A percentile compares a stretch with the other conserved stretches of the same genome.
Evolutionary conservation across 37 sponge, comb jelly and placozoan genomes (phyloP).

Genomic region (Diacarnus erythraeanus): DNA sequence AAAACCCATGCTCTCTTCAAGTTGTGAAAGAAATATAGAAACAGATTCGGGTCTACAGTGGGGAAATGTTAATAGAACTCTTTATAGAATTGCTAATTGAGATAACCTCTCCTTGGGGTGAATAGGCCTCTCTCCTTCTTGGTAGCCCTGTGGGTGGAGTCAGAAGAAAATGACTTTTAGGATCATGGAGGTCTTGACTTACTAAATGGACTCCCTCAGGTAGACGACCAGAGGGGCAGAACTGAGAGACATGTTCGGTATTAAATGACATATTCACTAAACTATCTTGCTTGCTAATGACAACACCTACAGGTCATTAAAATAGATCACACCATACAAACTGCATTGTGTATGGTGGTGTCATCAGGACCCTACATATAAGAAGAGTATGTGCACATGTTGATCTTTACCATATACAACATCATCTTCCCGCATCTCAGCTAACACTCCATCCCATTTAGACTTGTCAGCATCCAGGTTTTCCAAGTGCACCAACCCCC

Average conservation of each 20-base stretch:
- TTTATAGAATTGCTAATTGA: too few species aligned
- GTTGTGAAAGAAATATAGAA: conserved; percentile 21
- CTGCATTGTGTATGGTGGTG: too few species aligned
- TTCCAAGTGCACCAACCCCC: conserved; percentile 43
- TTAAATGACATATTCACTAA: background rate
- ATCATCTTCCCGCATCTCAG: conserved; percentile 38
- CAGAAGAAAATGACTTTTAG: background rate
- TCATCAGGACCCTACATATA: too few species aligned
- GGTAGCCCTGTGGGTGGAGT: conserved; percentile 8
- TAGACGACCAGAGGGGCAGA: background rate
- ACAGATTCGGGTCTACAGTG: background rate
- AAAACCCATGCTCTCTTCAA: conserved; percentile 57
- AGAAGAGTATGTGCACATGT: background rate
- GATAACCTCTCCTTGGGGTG: background rate
- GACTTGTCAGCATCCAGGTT: conserved; percentile 6
- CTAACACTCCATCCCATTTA: conserved; percentile 32
- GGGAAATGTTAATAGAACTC: too few species aligned
- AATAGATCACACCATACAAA: too few species aligned
- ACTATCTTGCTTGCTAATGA: background rate
- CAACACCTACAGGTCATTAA: conserved; percentile 6
- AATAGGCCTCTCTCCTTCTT: conserved; percentile 11
- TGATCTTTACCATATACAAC: conserved; percentile 25
- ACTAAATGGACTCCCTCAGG: background rate
- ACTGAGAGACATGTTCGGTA: background rate
- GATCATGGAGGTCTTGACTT: background rate